Evolutionary conservation across 2,113 vertebrate genomes (phyloP).

Genomic region (Electrona antarctica): DNA sequence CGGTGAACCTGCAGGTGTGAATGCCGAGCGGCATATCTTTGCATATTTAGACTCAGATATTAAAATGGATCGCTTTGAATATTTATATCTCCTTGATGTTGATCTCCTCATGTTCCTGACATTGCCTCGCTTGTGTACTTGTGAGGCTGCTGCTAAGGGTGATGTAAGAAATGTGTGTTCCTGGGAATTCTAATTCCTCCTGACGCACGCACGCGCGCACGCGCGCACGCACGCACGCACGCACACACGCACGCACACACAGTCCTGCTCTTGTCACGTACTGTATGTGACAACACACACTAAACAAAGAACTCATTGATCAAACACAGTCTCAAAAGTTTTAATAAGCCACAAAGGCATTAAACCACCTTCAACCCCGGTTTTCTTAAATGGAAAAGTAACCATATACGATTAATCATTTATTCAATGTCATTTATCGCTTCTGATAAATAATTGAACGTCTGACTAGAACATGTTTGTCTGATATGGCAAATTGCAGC

Average conservation of each 20-base stretch:
- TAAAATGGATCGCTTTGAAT: constrained; percentile 47
- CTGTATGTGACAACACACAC: background rate
- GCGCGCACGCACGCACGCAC: constrained; percentile 2
- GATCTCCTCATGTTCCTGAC: constrained; percentile 19
- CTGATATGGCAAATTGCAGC: background rate
- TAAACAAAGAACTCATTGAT: background rate
- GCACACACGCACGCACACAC: constrained; percentile 7
- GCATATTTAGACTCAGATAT: constrained; percentile 59
- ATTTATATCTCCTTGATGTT: constrained; percentile 38
- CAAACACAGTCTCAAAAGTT: background rate
- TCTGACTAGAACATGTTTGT: background rate
- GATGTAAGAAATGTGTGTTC: constrained; percentile 8
- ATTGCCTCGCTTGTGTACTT: constrained; percentile 1
- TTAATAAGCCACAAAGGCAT: background rate
- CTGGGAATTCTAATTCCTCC: constrained; percentile 5
- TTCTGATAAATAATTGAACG: constrained; percentile 6
- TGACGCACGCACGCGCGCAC: background rate
- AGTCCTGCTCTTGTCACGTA: background rate
- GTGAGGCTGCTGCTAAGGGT: background rate
- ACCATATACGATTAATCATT: background rate
- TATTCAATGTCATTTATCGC: background rate
- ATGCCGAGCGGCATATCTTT: constrained; percentile 53
- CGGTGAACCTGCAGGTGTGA: constrained; percentile 57
- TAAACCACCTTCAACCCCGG: background rate
- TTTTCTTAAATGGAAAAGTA: background rate